Percentiles rank a stretch among this genome's conserved stretches.
These are phyloP conservation scores for Schizopygopsis malacanthus DNA, from an alignment of 2,797 vertebrate genomes.

Conservation along the genomic window DNA sequence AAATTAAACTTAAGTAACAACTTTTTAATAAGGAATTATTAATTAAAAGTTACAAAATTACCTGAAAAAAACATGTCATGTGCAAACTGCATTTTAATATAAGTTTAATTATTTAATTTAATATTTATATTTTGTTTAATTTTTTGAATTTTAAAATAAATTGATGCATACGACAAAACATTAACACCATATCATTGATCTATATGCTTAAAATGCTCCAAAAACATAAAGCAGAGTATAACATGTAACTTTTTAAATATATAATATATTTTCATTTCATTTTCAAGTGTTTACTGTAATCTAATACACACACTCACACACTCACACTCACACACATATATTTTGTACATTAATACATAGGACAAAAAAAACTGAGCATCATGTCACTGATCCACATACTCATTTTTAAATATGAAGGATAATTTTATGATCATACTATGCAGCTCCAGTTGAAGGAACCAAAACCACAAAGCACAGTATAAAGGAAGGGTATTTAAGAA, in stretches of 20 bases:
- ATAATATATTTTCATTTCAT: not conserved
- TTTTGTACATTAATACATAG: not conserved
- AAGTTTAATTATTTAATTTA: too few species aligned
- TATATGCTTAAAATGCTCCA: not conserved
- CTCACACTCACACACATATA: too few species aligned
- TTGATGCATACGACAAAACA: not conserved
- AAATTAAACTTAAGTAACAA: too few species aligned
- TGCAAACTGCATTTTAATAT: too few species aligned
- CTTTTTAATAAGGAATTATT: too few species aligned
- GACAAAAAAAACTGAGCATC: not conserved
- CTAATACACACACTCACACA: too few species aligned
- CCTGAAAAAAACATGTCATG: too few species aligned
- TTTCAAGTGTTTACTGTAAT: not conserved
- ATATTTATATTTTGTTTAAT: too few species aligned
- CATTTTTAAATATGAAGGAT: not conserved
- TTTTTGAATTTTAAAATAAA: not conserved
- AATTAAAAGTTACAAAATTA: too few species aligned
- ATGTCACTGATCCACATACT: not conserved
- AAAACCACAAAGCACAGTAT: slow-evolving; percentile 13
- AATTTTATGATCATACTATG: not conserved
- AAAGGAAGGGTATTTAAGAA: slow-evolving; percentile 10
- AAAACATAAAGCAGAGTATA: not conserved
- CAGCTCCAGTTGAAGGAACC: not conserved
- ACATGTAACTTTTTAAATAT: not conserved
- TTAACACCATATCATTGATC: not conserved